Evolutionary conservation across 2,113 vertebrate species (phyloP).

Genomic region (Egretta garzetta): DNA sequence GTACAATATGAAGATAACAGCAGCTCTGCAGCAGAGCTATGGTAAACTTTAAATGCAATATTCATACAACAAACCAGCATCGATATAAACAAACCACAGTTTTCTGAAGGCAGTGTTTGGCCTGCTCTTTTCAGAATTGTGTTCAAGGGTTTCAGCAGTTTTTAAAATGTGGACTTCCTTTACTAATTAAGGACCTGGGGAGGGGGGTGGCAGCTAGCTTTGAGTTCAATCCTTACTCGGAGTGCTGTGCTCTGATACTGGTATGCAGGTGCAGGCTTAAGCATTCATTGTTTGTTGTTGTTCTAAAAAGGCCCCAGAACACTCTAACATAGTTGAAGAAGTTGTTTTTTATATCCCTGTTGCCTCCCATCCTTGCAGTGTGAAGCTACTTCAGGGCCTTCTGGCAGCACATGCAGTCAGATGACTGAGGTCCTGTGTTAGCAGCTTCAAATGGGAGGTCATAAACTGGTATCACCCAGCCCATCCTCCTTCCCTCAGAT

Average conservation of each 20-base stretch:
- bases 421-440: background rate
- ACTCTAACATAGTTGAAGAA: background rate
- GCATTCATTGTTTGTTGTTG: background rate
- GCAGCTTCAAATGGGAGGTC: background rate
- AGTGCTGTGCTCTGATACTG: background rate
- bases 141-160: background rate
- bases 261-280: background rate
- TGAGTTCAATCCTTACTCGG: background rate
- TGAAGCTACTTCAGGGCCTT: background rate
- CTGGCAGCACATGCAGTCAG: background rate
- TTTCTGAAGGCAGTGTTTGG: background rate
- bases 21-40: background rate
- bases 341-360: background rate
- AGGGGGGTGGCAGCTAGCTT: background rate
- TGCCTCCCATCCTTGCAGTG: background rate
- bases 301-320: background rate
- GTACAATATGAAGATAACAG: background rate
- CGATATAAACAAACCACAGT: background rate
- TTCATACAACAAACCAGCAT: background rate
- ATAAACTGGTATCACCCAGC: background rate
- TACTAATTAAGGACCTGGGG: background rate
- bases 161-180: background rate
- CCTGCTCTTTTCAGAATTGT: background rate
- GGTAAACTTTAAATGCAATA: background rate
- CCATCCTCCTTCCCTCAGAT: background rate